phyloP scores from a whole-genome alignment of 2,888 invertebrate genomes.

The Poecilobothrus nobilitatus region DNA sequence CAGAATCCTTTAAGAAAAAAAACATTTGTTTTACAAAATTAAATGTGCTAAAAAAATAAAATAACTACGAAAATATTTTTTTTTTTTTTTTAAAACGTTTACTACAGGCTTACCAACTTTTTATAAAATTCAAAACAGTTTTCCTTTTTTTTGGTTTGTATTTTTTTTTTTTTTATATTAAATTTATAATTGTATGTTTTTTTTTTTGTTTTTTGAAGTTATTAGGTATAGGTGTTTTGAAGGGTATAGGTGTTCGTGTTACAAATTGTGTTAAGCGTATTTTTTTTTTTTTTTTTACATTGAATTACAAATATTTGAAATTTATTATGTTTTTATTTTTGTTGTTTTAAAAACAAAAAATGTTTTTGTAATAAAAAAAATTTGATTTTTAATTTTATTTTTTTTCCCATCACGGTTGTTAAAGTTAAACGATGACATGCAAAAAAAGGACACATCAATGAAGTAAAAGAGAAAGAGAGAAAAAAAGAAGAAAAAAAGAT shows the following conservation, averaged over 20 bases:
- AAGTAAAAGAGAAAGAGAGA: neutral
- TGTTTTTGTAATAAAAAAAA: neutral
- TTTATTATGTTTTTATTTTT: too few species aligned
- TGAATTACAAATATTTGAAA: too few species aligned
- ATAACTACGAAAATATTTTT: neutral
- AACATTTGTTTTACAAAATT: too few species aligned
- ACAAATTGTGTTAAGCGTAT: too few species aligned
- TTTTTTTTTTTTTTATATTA: too few species aligned
- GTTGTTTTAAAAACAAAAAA: too few species aligned
- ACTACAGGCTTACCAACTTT: conserved; percentile 6
- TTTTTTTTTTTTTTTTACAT: too few species aligned
- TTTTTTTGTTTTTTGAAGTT: neutral
- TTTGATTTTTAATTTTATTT: neutral
- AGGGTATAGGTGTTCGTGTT: too few species aligned
- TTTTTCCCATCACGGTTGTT: neutral
- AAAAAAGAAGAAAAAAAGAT: neutral
- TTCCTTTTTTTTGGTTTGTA: neutral
- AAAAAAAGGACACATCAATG: neutral
- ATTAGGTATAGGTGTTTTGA: neutral
- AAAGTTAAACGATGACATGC: neutral
- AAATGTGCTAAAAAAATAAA: too few species aligned
- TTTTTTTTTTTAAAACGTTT: too few species aligned
- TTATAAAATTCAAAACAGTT: neutral
- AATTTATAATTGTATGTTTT: too few species aligned
- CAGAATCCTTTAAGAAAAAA: too few species aligned